Conservation (phyloP, 2,797 vertebrate species). For the Lacerta viridis region DNA sequence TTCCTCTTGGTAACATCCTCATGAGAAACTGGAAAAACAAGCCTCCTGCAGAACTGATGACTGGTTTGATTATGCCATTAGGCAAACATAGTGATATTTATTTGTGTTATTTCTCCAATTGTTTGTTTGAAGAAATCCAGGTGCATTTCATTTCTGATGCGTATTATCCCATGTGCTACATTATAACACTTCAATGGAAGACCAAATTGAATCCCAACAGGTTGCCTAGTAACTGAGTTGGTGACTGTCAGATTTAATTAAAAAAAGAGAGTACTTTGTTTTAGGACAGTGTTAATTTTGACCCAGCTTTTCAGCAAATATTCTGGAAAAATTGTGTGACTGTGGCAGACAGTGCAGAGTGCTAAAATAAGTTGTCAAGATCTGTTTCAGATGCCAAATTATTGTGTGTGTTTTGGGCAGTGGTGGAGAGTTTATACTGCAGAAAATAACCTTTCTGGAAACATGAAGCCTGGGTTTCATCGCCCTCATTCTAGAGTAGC, state of each 20-base stretch:
- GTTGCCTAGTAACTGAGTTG: conserved; percentile 11
- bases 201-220: conserved; percentile 22
- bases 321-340: conserved; percentile 34
- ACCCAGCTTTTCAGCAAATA: conserved; percentile 47
- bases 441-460: conserved; percentile 1
- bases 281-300: conserved; percentile 42
- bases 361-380: conserved; percentile 47
- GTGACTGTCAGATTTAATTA: conserved; percentile 29
- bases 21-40: background rate
- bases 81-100: conserved; percentile 1
- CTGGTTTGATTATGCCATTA: conserved; percentile 21
- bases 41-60: background rate
- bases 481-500: background rate
- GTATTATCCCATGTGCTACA: background rate
- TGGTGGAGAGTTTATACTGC: background rate
- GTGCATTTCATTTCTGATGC: conserved; percentile 18
- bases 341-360: conserved; percentile 39
- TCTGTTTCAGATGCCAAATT: conserved; percentile 39
- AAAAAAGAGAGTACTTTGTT: conserved; percentile 39
- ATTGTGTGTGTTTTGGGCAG: background rate
- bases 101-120: background rate
- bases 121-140: conserved; percentile 20
- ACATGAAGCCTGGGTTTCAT: background rate
- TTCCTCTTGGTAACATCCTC: background rate
- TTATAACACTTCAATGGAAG: conserved; percentile 34